These are phyloP conservation scores for Peromyscus polionotus DNA, from an alignment of 2,113 vertebrate species.

Conservation along the genomic window DNA sequence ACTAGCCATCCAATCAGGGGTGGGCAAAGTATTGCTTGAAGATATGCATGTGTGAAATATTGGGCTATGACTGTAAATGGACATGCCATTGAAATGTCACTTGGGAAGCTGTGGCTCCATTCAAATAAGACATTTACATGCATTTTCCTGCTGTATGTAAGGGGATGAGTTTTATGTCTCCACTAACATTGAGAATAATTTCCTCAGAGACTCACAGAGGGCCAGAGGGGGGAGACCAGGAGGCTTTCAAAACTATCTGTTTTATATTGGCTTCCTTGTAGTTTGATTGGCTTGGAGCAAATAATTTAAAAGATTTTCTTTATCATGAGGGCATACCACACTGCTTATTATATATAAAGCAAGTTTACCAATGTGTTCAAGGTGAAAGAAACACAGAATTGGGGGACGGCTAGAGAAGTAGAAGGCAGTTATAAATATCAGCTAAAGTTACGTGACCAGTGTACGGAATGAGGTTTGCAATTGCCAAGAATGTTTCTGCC, in stretches of 20 bases:
- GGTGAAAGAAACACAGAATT: background rate
- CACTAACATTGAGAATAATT: background rate
- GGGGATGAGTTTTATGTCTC: background rate
- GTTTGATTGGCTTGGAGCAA: background rate
- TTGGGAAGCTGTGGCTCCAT: background rate
- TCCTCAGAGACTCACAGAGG: background rate
- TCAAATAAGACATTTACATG: background rate
- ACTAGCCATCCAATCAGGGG: background rate
- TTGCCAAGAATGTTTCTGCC: background rate
- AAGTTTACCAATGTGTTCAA: background rate
- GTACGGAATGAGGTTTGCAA: background rate
- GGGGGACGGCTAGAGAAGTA: background rate
- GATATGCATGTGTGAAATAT: background rate
- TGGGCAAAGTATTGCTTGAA: background rate
- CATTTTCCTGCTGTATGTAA: background rate
- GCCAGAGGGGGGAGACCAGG: background rate
- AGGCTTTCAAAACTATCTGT: background rate
- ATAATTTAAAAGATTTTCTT: background rate
- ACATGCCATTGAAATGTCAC: background rate
- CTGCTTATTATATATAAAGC: background rate
- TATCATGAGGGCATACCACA: background rate
- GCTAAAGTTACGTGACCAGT: background rate
- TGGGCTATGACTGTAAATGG: background rate
- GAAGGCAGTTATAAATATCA: background rate
- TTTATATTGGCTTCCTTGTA: background rate